Conservation (phyloP, 2,888 invertebrate genomes). For the Ephialtes manifestator region DNA sequence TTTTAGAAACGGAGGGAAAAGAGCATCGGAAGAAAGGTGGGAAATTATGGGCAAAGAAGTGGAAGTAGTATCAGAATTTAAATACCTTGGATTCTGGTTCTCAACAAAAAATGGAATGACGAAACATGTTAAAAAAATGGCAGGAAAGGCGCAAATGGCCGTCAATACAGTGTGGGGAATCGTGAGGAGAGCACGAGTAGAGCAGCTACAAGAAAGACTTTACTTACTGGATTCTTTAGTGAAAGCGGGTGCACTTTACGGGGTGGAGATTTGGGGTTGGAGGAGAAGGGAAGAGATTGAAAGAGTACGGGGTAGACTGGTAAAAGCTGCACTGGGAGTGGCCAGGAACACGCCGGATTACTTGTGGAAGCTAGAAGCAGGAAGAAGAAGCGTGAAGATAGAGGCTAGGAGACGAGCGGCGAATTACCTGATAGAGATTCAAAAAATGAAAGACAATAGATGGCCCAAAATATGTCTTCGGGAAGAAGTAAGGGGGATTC, state of each 20-base stretch:
- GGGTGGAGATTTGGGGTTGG: constrained; percentile 62
- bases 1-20: neutral
- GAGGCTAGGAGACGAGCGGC: neutral
- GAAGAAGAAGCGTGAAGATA: neutral
- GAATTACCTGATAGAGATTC: neutral
- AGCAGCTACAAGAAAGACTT: constrained; percentile 31
- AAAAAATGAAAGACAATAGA: neutral
- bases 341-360: constrained; percentile 34
- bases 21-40: constrained; percentile 24
- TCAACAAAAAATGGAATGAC: constrained; percentile 28
- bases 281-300: constrained; percentile 16
- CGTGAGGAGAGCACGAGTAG: constrained; percentile 34
- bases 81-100: constrained; percentile 60
- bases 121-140: constrained; percentile 43
- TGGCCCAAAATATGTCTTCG: constrained; percentile 4
- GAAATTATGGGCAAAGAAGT: constrained; percentile 43
- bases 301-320: constrained; percentile 20
- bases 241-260: constrained; percentile 48
- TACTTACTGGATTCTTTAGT: constrained; percentile 50
- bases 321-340: constrained; percentile 22
- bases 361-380: constrained; percentile 20
- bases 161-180: constrained; percentile 48
- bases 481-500: neutral
- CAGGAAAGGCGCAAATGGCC: constrained; percentile 30
- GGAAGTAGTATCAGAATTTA: constrained; percentile 62